Evolutionary conservation across 2,888 invertebrate species (phyloP).

Genomic region (Oscheius onirici): DNA sequence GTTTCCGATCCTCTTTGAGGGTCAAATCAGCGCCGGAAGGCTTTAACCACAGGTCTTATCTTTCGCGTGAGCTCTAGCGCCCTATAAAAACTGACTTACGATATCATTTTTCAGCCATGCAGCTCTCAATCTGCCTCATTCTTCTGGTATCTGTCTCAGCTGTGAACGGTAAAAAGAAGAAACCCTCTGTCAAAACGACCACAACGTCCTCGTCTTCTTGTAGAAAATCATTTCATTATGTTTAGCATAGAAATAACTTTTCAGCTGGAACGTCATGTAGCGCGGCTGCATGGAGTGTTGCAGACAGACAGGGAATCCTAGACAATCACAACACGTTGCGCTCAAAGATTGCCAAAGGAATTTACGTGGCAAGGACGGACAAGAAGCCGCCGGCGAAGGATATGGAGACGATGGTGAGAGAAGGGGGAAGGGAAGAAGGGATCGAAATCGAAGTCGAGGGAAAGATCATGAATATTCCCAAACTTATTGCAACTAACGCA

Average conservation of each 20-base stretch:
- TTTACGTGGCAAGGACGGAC: background rate
- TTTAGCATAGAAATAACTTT: background rate
- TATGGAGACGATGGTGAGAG: background rate
- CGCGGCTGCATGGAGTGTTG: background rate
- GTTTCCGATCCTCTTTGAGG: no score
- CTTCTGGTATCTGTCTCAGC: background rate
- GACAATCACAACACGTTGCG: background rate
- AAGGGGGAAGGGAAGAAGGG: background rate
- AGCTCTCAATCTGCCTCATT: background rate
- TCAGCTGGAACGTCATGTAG: background rate
- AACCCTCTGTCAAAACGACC: background rate
- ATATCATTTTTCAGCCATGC: background rate
- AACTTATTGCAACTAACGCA: no score
- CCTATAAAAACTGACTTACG: no score
- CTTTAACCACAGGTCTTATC: no score
- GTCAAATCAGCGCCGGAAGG: no score
- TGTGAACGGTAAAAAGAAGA: background rate
- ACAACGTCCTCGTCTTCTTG: no score
- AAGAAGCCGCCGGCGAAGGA: background rate
- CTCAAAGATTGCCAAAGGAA: background rate
- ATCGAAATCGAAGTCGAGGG: no score
- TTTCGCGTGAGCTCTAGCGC: no score
- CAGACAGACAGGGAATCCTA: background rate
- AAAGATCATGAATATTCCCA: no score
- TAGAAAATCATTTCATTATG: no score